Conservation (phyloP, 2,113 vertebrate genomes). For the Chloropsis hardwickii region DNA sequence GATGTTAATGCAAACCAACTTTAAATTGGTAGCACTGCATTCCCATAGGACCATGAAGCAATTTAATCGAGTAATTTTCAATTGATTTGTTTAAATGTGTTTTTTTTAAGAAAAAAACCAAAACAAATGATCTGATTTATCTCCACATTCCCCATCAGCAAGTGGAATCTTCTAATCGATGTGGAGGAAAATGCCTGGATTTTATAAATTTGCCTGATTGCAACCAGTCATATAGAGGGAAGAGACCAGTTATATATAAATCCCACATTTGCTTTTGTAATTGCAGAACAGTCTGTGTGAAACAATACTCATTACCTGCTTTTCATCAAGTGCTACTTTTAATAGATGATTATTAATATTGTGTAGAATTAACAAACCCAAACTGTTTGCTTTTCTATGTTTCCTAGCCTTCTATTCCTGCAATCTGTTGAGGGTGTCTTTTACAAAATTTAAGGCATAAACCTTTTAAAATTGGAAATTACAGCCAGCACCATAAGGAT, state of each 20-base stretch:
- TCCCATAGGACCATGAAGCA: background rate
- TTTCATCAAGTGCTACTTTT: background rate
- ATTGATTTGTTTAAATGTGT: fast-evolving
- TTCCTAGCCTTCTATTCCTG: background rate
- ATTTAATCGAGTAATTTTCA: background rate
- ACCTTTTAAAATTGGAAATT: background rate
- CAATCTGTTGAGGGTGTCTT: fast-evolving
- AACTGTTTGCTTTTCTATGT: background rate
- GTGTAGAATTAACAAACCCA: background rate
- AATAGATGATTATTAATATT: background rate
- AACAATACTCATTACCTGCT: background rate
- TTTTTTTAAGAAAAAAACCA: background rate
- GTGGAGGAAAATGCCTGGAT: background rate
- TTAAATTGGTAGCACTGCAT: background rate
- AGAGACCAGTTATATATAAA: background rate
- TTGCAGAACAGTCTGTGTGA: background rate
- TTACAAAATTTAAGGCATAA: background rate
- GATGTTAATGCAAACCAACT: background rate
- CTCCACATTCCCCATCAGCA: background rate
- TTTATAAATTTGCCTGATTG: background rate
- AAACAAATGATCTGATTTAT: background rate
- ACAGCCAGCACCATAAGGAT: background rate
- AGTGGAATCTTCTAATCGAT: background rate
- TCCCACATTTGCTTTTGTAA: background rate
- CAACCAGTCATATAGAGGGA: background rate